Conservation (phyloP, 2,797 vertebrate species). For the Galaxias olidus region DNA sequence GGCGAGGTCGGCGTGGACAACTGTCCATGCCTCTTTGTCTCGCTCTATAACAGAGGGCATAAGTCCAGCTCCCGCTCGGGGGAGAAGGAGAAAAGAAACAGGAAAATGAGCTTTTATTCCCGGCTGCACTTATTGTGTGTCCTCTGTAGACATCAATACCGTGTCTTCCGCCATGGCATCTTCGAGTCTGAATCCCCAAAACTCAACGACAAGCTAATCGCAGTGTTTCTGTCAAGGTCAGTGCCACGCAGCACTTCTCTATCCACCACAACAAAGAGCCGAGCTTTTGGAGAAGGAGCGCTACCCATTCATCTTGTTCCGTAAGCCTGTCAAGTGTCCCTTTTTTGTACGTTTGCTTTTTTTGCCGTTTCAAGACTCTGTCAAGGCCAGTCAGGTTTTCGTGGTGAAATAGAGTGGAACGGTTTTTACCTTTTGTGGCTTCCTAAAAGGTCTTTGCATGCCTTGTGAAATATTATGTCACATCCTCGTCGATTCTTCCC, state of each 20-base stretch:
- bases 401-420: too few relatives aligned
- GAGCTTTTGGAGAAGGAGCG: too few relatives aligned
- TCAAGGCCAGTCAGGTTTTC: too few relatives aligned
- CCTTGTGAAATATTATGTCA: too few relatives aligned
- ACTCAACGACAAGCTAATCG: background rate
- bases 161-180: constrained; percentile 1
- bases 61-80: background rate
- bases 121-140: background rate
- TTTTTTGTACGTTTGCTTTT: too few relatives aligned
- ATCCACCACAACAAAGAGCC: too few relatives aligned
- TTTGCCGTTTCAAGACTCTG: too few relatives aligned
- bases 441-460: too few relatives aligned
- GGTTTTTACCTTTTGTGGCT: too few relatives aligned
- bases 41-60: constrained; percentile 4
- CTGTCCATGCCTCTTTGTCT: constrained; percentile 20
- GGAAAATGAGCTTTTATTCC: background rate
- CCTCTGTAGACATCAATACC: constrained; percentile 12
- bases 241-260: too few relatives aligned
- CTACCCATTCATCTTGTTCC: background rate
- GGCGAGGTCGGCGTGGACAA: constrained; percentile 31
- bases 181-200: constrained; percentile 3
- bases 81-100: background rate
- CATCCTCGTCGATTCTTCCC: too few relatives aligned
- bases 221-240: constrained; percentile 3
- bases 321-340: background rate